phyloP scores from a whole-genome alignment of 2,797 vertebrate genomes.

The Squalus acanthias region DNA sequence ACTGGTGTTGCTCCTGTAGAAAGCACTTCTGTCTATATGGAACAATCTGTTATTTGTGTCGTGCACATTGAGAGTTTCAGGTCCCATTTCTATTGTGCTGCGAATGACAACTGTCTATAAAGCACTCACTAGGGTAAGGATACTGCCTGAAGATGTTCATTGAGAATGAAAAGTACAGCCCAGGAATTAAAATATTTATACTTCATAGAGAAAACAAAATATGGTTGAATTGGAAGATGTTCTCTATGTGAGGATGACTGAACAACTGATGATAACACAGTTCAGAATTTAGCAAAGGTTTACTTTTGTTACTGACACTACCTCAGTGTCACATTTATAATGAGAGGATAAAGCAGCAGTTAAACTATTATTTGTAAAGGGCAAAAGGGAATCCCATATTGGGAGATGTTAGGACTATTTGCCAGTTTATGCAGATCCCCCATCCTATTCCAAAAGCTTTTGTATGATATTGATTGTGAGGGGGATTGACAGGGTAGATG shows the following conservation, averaged over 20 bases:
- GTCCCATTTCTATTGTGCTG: background rate
- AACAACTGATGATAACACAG: background rate
- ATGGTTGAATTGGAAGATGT: background rate
- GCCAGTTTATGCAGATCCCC: too few relatives aligned
- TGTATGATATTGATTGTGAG: too few relatives aligned
- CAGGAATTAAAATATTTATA: conserved; percentile 5
- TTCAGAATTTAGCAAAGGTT: background rate
- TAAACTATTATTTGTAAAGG: background rate
- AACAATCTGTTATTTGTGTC: background rate
- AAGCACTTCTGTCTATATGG: background rate
- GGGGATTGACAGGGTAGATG: too few relatives aligned
- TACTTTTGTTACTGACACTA: background rate
- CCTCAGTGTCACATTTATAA: background rate
- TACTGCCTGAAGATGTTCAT: background rate
- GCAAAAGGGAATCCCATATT: background rate
- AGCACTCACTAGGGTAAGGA: background rate
- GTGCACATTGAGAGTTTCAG: background rate
- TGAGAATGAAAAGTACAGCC: background rate
- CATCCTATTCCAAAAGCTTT: too few relatives aligned
- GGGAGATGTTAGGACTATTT: too few relatives aligned
- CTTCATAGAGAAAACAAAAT: background rate
- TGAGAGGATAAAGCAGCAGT: too few relatives aligned
- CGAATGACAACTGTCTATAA: background rate
- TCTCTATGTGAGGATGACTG: background rate
- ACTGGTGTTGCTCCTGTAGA: background rate